Evolutionary conservation across 2,113 vertebrate species (phyloP).

Genomic region (Hiodon tergisus): DNA sequence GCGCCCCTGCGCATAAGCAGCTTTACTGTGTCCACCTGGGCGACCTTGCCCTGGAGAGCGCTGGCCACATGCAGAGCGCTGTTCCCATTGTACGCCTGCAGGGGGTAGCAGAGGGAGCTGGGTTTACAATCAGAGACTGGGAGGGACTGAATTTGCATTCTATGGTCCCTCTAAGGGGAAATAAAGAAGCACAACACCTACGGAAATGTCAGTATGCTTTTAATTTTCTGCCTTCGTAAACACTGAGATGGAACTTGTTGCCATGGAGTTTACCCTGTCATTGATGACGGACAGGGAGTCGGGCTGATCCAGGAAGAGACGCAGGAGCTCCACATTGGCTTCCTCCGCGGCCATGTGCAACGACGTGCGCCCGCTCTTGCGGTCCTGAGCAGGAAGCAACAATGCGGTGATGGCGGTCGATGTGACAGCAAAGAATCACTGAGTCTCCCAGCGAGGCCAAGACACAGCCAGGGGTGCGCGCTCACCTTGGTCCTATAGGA

Average conservation of each 20-base stretch:
- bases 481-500: constrained; percentile 70
- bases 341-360: constrained; percentile 85
- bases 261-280: constrained; percentile 60
- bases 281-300: constrained; percentile 70
- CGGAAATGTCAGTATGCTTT: too few relatives aligned
- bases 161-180: too few relatives aligned
- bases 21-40: constrained; percentile 73
- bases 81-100: constrained; percentile 86
- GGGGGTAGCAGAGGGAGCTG: not conserved
- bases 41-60: constrained; percentile 65
- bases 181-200: too few relatives aligned
- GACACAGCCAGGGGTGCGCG: not conserved
- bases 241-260: too few relatives aligned
- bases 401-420: not conserved
- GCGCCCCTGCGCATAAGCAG: constrained; percentile 84
- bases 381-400: constrained; percentile 63
- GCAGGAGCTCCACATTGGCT: constrained; percentile 83
- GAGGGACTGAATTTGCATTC: not conserved
- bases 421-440: not conserved
- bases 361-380: constrained; percentile 82
- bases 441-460: too few relatives aligned
- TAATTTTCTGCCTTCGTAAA: too few relatives aligned
- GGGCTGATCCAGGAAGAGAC: constrained; percentile 73
- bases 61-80: constrained; percentile 82
- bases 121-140: not conserved